phyloP scores from a whole-genome alignment of 2,888 invertebrate genomes.

The Pseudococcus jackbeardsleyi region DNA sequence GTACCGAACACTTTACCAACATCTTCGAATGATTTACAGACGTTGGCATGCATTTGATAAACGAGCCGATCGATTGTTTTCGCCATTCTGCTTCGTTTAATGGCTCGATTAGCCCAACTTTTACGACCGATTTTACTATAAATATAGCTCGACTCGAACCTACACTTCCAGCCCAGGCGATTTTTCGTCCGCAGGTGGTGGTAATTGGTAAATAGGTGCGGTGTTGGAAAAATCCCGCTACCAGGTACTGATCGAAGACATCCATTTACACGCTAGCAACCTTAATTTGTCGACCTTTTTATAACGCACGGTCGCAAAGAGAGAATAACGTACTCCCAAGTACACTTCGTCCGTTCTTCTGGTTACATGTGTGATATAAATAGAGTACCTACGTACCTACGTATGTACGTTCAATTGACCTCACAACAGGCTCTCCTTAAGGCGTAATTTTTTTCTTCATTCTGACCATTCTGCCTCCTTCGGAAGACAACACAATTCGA shows the following conservation, averaged over 20 bases:
- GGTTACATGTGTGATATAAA: no score
- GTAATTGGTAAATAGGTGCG: not conserved
- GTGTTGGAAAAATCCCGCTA: not conserved
- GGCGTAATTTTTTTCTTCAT: not conserved
- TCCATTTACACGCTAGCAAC: not conserved
- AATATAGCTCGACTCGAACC: not conserved
- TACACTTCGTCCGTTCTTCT: no score
- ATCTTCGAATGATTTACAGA: not conserved
- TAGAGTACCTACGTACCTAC: not conserved
- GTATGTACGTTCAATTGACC: not conserved
- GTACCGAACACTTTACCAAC: not conserved
- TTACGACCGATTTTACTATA: not conserved
- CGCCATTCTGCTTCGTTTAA: not conserved
- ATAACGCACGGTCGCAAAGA: not conserved
- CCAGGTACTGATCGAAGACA: not conserved
- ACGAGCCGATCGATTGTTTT: not conserved
- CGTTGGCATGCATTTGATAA: constrained; percentile 3
- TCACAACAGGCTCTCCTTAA: constrained; percentile 10
- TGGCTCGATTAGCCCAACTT: not conserved
- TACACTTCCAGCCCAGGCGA: not conserved
- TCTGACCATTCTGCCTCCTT: not conserved
- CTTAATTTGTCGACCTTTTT: constrained; percentile 10
- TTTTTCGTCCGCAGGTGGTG: not conserved
- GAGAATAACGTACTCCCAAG: not conserved
- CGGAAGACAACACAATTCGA: not conserved